Base-by-base conservation (phyloP, 2,888 invertebrate species). In the Sisyra nigra region DNA sequence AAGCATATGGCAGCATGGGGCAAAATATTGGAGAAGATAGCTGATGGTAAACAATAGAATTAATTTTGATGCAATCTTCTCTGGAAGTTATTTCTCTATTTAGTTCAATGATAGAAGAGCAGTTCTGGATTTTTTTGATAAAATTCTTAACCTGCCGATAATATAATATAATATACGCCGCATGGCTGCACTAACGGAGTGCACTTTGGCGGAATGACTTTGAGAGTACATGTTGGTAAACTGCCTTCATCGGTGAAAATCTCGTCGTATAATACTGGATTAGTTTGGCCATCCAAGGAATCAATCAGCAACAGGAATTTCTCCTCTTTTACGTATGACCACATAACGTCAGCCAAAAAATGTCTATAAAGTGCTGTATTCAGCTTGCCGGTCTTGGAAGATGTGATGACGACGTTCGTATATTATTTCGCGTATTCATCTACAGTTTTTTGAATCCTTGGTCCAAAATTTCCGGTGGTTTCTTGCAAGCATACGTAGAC, bases 21-120 rank as follows among this genome's bases (percentile, higher is more conserved):
- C 8, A 3, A 35, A 51, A 50, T 14, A 49, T 42, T 15, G 46
- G 48, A 13, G 50, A 30, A 5, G 44, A 47, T 8, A 51, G 29
- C 13, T 49, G 42, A 30, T 50, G 48, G 11, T n/a, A n/a, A n/a
- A 52, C 41, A 4, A 50, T 44, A 2, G 50, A 48, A 18, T 53
- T 49, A 15, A 53, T 48, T 49, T 50, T 51, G 7, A 53, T 48
- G 9, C 36, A 41, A 39, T 51, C 49, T 46, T 51, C 48, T 10
- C 49, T 35, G 9, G 44, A 46, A 36, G 34, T 32, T 8, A 51
- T 49, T 44, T 50, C 44, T 31, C 47, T 13, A 8, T 47, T 40
- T n/a, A 32, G 18, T 30, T 49, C 42, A 4, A 50, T 38, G 7
- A 52, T 13, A 38, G 44, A 31, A 24, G 40, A 31, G 31, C 43